Conservation (phyloP, 1,140 invertebrate genomes). For the Centruroides sculpturatus region DNA sequence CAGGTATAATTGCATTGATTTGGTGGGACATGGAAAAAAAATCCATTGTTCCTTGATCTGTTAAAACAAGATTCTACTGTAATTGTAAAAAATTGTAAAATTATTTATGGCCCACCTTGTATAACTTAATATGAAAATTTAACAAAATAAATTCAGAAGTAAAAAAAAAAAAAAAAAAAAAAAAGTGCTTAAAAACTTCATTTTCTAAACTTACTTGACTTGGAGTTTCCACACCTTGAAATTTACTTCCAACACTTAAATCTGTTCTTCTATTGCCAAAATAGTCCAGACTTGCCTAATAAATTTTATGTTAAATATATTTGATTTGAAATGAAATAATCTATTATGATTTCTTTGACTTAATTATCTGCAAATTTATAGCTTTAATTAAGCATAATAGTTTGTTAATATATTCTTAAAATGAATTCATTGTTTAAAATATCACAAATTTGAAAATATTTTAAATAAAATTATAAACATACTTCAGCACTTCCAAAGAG, state of each 20-base stretch:
- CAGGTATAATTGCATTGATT: too few species aligned
- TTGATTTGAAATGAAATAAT: too few species aligned
- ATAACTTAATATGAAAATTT: too few species aligned
- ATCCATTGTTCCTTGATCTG: too few species aligned
- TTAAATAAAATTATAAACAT: neutral
- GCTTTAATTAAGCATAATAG: too few species aligned
- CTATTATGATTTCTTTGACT: too few species aligned
- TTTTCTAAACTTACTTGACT: conserved; percentile 26
- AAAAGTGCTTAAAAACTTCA: too few species aligned
- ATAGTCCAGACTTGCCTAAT: conserved; percentile 35
- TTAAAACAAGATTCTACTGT: neutral
- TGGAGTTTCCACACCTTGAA: conserved; percentile 42
- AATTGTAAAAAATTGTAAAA: conserved; percentile 13
- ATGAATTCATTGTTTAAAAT: neutral
- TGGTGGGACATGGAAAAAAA: too few species aligned
- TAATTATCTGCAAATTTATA: too few species aligned
- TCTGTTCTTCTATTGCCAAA: conserved; percentile 40
- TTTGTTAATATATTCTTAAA: too few species aligned
- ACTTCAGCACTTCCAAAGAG: conserved; percentile 33
- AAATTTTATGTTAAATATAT: neutral
- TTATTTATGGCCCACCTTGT: too few species aligned
- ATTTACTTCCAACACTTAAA: conserved; percentile 33
- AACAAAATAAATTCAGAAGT: neutral
- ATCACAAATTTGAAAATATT: neutral
- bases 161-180: neutral